These are phyloP conservation scores for Muscicapa comitata DNA, from an alignment of 2,797 vertebrate genomes.

Conservation along the genomic window DNA sequence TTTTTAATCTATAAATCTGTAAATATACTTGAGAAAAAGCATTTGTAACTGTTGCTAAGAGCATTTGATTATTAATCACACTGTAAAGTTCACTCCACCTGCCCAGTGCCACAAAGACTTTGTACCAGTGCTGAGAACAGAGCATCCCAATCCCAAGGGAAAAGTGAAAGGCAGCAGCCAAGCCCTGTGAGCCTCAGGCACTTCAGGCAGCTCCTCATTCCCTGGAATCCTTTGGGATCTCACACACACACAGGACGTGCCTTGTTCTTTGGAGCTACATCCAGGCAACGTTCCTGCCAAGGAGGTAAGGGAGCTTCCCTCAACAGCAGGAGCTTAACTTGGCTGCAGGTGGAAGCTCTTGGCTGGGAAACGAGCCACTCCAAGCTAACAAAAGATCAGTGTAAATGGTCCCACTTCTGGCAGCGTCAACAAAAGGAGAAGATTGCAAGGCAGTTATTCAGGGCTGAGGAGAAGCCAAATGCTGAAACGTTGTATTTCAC, in stretches of 20 bases:
- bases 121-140: neutral
- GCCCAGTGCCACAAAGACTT: neutral
- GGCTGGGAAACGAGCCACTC: neutral
- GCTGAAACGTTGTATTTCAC: neutral
- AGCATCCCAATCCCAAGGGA: neutral
- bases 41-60: neutral
- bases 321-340: neutral
- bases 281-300: neutral
- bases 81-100: neutral
- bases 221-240: neutral
- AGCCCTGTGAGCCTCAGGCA: accelerated
- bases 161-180: neutral
- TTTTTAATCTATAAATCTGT: neutral
- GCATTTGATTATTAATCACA: neutral
- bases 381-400: neutral
- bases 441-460: neutral
- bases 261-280: neutral
- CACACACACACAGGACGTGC: neutral
- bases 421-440: neutral
- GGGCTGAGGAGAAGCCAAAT: neutral
- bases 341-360: neutral
- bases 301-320: neutral
- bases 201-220: neutral
- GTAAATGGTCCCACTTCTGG: neutral
- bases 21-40: neutral